Evolutionary conservation across 1,140 invertebrate species (phyloP).

Genomic region (Bemisia tabaci): DNA sequence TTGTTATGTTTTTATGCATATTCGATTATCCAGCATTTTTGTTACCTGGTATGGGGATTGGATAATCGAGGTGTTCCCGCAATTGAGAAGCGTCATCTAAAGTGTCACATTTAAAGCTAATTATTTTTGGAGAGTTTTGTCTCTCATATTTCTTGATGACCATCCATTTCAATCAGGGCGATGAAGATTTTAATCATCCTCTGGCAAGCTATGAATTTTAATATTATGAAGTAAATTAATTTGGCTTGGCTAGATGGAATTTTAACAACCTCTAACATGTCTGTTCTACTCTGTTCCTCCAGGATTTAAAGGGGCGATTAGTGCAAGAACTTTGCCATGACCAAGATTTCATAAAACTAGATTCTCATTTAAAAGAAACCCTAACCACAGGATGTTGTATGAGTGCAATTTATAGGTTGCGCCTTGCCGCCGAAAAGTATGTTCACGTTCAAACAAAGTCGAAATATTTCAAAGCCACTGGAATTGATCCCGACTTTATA

Average conservation of each 20-base stretch:
- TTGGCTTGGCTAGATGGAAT: no score
- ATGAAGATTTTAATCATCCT: no score
- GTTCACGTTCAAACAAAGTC: slow-evolving; percentile 78
- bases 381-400: slow-evolving; percentile 48
- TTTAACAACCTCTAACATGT: no score
- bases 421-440: slow-evolving; percentile 57
- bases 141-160: not conserved
- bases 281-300: slow-evolving; percentile 20
- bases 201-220: no score
- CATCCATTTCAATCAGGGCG: not conserved
- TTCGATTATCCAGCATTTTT: no score
- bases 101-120: no score
- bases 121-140: no score
- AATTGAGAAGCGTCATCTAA: no score
- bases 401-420: slow-evolving; percentile 62
- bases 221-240: no score
- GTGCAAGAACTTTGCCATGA: slow-evolving; percentile 67
- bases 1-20: no score
- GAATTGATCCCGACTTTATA: slow-evolving; percentile 63
- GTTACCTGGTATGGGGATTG: no score
- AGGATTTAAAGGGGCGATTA: slow-evolving; percentile 47
- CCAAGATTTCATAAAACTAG: slow-evolving; percentile 54
- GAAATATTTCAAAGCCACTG: slow-evolving; percentile 53
- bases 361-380: slow-evolving; percentile 59
- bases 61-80: no score